Evolutionary conservation across 2,113 vertebrate species (phyloP).

Genomic region (Verasper variegatus): DNA sequence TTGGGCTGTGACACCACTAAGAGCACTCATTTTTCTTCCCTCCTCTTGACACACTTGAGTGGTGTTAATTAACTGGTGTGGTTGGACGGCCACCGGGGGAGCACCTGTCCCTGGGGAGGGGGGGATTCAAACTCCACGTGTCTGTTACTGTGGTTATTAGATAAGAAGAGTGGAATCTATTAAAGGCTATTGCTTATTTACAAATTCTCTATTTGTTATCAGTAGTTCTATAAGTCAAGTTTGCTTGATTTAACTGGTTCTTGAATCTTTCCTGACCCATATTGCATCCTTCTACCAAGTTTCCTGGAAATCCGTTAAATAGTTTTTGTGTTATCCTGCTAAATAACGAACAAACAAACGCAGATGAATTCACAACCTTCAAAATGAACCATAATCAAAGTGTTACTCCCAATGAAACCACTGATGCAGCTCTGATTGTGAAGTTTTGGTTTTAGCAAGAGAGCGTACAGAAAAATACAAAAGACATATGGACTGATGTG

Average conservation of each 20-base stretch:
- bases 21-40: constrained; percentile 37
- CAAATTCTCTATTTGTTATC: too few species aligned
- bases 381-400: too few species aligned
- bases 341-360: too few species aligned
- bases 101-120: constrained; percentile 23
- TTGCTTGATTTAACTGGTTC: too few species aligned
- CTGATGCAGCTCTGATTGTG: neutral
- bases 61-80: constrained; percentile 70
- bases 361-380: too few species aligned
- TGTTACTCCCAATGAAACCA: neutral
- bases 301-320: too few species aligned
- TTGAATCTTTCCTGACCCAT: too few species aligned
- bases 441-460: neutral
- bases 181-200: neutral
- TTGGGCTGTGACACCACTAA: constrained; percentile 32
- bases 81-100: constrained; percentile 31
- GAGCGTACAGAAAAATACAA: neutral
- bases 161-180: neutral
- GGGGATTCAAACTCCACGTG: neutral
- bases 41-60: constrained; percentile 58
- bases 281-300: too few species aligned
- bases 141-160: neutral
- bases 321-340: too few species aligned
- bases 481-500: neutral
- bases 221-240: too few species aligned